These are phyloP conservation scores for Synanthedon vespiformis DNA, from an alignment of 2,888 invertebrate genomes.

Conservation along the genomic window DNA sequence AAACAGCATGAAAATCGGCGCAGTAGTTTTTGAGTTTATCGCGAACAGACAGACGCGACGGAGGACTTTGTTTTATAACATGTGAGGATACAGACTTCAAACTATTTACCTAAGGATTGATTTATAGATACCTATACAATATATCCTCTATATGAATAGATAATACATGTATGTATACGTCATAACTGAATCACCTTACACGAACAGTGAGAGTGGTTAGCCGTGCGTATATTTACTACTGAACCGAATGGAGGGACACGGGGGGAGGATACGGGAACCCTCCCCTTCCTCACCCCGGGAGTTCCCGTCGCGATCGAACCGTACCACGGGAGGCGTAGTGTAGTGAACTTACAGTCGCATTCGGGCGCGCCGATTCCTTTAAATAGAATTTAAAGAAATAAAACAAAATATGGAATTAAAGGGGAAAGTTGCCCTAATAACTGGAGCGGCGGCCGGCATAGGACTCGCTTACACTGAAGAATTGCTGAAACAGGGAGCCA, in stretches of 20 bases:
- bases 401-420: constrained; percentile 74
- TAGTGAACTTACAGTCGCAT: constrained; percentile 29
- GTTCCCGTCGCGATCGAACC: constrained; percentile 52
- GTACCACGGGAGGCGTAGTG: constrained; percentile 32
- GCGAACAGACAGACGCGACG: no score
- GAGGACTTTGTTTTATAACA: no score
- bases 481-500: constrained; percentile 78
- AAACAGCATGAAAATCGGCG: no score
- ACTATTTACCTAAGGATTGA: no score
- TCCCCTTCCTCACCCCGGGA: constrained; percentile 11
- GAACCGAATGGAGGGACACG: constrained; percentile 14
- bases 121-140: no score
- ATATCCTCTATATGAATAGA: neutral
- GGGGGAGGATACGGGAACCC: constrained; percentile 32
- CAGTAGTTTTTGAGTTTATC: no score
- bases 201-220: constrained; percentile 44
- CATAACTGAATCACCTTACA: constrained; percentile 38
- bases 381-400: constrained; percentile 18
- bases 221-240: constrained; percentile 56
- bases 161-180: constrained; percentile 3
- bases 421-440: constrained; percentile 79
- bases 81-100: no score
- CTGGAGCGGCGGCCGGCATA: constrained; percentile 80
- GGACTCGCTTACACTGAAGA: constrained; percentile 80
- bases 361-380: constrained; percentile 33